phyloP scores from a whole-genome alignment of 1,140 invertebrate genomes.

The Orchesella cincta region DNA sequence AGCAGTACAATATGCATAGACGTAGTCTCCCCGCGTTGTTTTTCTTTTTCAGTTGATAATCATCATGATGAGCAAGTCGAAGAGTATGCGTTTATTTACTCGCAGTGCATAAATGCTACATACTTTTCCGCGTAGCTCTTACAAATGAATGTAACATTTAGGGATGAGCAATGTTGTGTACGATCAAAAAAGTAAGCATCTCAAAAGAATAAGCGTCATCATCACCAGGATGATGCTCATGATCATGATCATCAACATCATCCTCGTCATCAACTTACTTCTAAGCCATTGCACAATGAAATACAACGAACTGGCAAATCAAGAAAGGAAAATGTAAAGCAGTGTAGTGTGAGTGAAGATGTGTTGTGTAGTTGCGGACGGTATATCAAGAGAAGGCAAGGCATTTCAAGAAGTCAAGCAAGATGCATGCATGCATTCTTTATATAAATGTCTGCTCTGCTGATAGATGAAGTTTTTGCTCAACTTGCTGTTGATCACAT shows the following conservation, averaged over 20 bases:
- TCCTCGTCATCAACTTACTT: not conserved
- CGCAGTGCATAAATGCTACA: not conserved
- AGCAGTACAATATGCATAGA: not conserved
- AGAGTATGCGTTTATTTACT: not conserved
- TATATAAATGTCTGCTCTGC: no score
- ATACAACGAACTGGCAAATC: not conserved
- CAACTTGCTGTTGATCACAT: no score
- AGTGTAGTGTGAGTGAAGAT: no score
- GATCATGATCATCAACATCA: constrained; percentile 19
- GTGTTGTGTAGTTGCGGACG: no score
- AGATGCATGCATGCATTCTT: no score
- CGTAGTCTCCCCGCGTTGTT: no score
- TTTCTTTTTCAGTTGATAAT: not conserved
- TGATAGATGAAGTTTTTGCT: no score
- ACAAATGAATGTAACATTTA: not conserved
- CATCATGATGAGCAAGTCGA: not conserved
- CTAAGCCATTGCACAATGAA: not conserved
- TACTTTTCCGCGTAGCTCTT: not conserved
- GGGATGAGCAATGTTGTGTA: not conserved
- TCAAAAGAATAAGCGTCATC: not conserved
- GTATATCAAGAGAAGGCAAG: constrained; percentile 7
- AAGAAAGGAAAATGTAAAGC: not conserved
- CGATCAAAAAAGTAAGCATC: not conserved
- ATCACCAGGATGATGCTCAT: not conserved
- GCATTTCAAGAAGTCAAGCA: not conserved